phyloP scores from a whole-genome alignment of 2,888 invertebrate species.

The Baccha elongata region DNA sequence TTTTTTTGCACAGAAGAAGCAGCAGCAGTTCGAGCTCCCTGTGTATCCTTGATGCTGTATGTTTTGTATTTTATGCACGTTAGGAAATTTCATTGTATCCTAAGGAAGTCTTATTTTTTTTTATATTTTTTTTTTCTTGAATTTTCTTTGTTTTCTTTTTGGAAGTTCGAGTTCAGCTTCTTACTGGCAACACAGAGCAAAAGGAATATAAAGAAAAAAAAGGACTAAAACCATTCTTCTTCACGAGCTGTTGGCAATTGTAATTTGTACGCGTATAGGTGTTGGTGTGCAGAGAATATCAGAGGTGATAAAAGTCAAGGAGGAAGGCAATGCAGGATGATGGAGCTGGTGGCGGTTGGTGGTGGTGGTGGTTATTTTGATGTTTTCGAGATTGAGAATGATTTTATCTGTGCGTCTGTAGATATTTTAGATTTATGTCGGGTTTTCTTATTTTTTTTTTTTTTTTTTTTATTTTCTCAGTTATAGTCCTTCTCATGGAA shows the following conservation, averaged over 20 bases:
- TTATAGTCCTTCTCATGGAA: background rate
- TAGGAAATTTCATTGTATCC: conserved; percentile 71
- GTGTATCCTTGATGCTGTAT: conserved; percentile 62
- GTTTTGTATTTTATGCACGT: conserved; percentile 70
- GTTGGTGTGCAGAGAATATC: conserved; percentile 45
- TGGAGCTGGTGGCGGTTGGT: background rate
- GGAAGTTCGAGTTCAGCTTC: conserved; percentile 36
- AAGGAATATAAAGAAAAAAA: conserved; percentile 3
- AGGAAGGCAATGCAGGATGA: conserved; percentile 7
- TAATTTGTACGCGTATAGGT: conserved; percentile 51
- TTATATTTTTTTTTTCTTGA: conserved; percentile 15
- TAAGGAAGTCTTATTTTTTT: conserved; percentile 38
- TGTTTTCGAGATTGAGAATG: conserved; percentile 66
- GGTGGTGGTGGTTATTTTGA: conserved; percentile 49
- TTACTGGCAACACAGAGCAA: conserved; percentile 17
- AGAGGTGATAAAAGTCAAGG: conserved; percentile 65
- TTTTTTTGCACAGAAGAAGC: conserved; percentile 24
- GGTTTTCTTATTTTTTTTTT: conserved; percentile 11
- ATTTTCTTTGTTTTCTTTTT: conserved; percentile 49
- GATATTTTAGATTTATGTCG: conserved; percentile 66
- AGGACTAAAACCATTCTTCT: conserved; percentile 49
- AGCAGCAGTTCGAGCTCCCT: conserved; percentile 42
- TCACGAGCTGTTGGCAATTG: conserved; percentile 69
- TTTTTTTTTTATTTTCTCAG: background rate
- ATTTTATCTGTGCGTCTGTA: conserved; percentile 68